phyloP scores from a whole-genome alignment of 1,140 invertebrate species.

The Pseudoatta argentina region DNA sequence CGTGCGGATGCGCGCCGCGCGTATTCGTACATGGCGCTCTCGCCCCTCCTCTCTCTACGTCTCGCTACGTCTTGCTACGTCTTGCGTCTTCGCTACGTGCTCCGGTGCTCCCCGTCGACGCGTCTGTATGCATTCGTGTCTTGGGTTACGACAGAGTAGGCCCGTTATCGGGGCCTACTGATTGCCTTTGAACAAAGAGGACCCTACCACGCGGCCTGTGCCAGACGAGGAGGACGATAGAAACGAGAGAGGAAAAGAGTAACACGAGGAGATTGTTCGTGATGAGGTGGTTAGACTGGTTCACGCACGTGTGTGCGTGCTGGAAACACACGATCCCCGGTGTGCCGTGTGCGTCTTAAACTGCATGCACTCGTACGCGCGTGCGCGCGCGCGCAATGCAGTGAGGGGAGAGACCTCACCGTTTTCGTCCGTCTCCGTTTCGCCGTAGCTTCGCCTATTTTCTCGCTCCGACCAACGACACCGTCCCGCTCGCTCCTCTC shows the following conservation, averaged over 20 bases:
- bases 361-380: constrained; percentile 68
- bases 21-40: too few species aligned
- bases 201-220: constrained; percentile 65
- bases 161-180: constrained; percentile 86
- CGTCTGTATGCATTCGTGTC: constrained; percentile 77
- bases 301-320: constrained; percentile 81
- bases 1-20: neutral
- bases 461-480: constrained; percentile 56
- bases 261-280: constrained; percentile 85
- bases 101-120: constrained; percentile 73
- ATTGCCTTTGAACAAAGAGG: constrained; percentile 85
- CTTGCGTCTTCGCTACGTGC: constrained; percentile 62
- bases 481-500: constrained; percentile 14
- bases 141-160: constrained; percentile 85
- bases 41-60: neutral
- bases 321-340: constrained; percentile 76
- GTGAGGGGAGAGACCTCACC: constrained; percentile 64
- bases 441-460: constrained; percentile 47
- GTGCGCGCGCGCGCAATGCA: constrained; percentile 29
- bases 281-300: constrained; percentile 87
- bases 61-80: constrained; percentile 21
- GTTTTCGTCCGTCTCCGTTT: constrained; percentile 10
- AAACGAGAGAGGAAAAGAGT: constrained; percentile 76
- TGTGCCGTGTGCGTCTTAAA: constrained; percentile 77
- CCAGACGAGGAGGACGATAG: constrained; percentile 76